These are phyloP conservation scores for Brachyhypopomus occidentalis DNA, from an alignment of 2,113 vertebrate genomes.

Conservation along the genomic window DNA sequence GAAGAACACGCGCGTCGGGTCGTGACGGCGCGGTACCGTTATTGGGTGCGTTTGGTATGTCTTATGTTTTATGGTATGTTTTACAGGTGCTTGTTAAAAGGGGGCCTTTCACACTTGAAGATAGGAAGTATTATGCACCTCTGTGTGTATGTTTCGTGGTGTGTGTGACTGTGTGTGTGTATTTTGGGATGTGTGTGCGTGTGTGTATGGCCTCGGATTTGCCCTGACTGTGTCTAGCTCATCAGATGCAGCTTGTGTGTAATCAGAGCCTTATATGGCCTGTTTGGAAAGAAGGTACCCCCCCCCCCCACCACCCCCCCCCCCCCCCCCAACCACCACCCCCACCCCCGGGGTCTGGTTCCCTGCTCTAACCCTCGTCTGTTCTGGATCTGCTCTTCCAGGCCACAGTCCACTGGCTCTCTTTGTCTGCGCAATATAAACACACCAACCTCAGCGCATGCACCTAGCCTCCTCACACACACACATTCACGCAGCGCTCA, in stretches of 20 bases:
- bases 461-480: slow-evolving; percentile 6
- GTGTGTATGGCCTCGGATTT: slow-evolving; percentile 40
- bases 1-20: slow-evolving; percentile 25
- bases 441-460: slow-evolving; percentile 48
- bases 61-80: slow-evolving; percentile 62
- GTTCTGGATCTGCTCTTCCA: slow-evolving; percentile 72
- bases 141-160: slow-evolving; percentile 6
- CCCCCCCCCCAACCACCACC: too few species aligned
- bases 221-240: slow-evolving; percentile 29
- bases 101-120: slow-evolving; percentile 42
- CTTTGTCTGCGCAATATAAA: slow-evolving; percentile 54
- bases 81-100: slow-evolving; percentile 64
- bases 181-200: not conserved
- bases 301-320: too few species aligned
- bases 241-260: slow-evolving; percentile 40
- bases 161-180: slow-evolving; percentile 17
- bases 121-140: slow-evolving; percentile 29
- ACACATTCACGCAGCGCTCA: too few species aligned
- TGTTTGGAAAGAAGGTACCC: slow-evolving; percentile 60
- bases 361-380: slow-evolving; percentile 66
- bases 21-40: slow-evolving; percentile 43
- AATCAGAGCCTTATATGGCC: slow-evolving; percentile 71
- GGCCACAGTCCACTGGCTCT: slow-evolving; percentile 47
- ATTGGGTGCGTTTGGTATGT: slow-evolving; percentile 51
- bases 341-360: slow-evolving; percentile 48